A percentile compares a stretch with the other conserved stretches of the same genome.
Conservation (phyloP, 2,113 vertebrate species). For the Oreotrochilus melanogaster region DNA sequence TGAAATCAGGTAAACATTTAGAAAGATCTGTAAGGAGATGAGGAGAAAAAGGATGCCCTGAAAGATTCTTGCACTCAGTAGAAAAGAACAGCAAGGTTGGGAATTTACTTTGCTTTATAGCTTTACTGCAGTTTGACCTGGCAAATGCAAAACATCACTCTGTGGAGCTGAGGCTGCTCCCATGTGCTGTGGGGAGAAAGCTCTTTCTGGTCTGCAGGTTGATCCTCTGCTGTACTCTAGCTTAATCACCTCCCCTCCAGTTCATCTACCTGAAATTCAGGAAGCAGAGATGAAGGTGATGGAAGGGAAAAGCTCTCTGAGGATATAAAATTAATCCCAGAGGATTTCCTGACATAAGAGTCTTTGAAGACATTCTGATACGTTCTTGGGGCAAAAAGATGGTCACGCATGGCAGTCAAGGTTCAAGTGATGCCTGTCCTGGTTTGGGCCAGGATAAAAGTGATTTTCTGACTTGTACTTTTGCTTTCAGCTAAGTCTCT, state of each 20-base stretch:
- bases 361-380: constrained; percentile 18
- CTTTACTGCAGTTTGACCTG: neutral
- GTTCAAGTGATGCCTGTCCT: neutral
- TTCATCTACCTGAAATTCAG: neutral
- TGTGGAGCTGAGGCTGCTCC: neutral
- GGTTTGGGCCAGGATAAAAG: too few species aligned
- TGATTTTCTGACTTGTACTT: too few species aligned
- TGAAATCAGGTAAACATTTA: neutral
- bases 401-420: neutral
- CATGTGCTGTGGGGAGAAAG: neutral
- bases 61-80: neutral
- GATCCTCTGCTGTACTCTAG: neutral
- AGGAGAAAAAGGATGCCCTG: neutral
- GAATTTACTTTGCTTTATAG: neutral
- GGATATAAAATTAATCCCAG: constrained; percentile 37
- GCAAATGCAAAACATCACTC: neutral
- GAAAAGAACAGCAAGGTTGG: neutral
- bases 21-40: neutral
- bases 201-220: neutral
- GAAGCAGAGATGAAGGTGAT: neutral
- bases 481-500: too few species aligned
- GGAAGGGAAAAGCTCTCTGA: neutral
- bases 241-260: neutral
- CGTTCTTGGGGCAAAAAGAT: neutral
- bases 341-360: constrained; percentile 41